Conservation (phyloP, 1,140 invertebrate genomes). For the Ceratitis capitata region DNA sequence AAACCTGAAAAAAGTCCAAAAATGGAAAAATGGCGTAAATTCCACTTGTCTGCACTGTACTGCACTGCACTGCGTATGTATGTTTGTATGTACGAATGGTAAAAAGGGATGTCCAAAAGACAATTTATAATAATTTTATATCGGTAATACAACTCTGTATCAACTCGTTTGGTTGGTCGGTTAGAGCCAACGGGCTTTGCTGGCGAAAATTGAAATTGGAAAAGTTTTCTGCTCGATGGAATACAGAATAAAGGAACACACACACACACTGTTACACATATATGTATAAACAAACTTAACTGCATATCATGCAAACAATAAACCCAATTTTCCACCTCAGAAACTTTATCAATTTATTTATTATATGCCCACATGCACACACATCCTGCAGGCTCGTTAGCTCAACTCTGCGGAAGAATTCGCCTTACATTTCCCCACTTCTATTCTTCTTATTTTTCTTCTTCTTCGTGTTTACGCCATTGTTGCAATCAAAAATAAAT, state of each 20-base stretch:
- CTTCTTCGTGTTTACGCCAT: neutral
- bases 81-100: neutral
- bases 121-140: constrained; percentile 36
- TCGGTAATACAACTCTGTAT: neutral
- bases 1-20: constrained; percentile 73
- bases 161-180: neutral
- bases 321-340: constrained; percentile 63
- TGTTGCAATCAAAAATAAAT: constrained; percentile 40
- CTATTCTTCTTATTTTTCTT: neutral
- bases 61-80: neutral
- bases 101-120: constrained; percentile 12
- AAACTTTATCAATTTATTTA: constrained; percentile 62
- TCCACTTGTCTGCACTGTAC: neutral
- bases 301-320: constrained; percentile 50
- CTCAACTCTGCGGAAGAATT: constrained; percentile 12
- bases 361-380: constrained; percentile 34
- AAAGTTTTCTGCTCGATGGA: constrained; percentile 9
- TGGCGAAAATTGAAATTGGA: constrained; percentile 36
- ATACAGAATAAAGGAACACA: neutral
- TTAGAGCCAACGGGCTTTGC: constrained; percentile 15
- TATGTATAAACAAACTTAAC: constrained; percentile 54
- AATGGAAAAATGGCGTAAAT: constrained; percentile 16
- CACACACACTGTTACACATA: neutral
- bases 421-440: neutral
- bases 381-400: constrained; percentile 35